A percentile compares a stretch with the other conserved stretches of the same genome.
These are phyloP conservation scores for Spatula versicolor DNA, from an alignment of 2,797 vertebrate genomes.

Conservation along the genomic window DNA sequence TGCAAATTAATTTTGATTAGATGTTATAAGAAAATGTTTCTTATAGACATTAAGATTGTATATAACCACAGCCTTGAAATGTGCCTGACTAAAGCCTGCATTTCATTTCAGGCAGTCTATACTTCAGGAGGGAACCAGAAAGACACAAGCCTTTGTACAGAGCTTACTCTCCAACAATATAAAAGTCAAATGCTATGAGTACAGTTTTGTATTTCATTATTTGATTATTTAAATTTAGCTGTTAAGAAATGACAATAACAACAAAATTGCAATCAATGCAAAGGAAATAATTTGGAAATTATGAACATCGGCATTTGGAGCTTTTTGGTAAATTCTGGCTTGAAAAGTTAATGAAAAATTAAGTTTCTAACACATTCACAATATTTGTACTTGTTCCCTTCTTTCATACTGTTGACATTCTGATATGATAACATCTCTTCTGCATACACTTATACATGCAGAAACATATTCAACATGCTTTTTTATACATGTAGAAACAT, in stretches of 20 bases:
- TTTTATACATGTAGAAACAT: neutral
- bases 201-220: neutral
- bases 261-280: neutral
- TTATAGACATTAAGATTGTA: neutral
- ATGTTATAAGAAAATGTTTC: neutral
- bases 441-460: neutral
- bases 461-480: neutral
- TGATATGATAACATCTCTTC: neutral
- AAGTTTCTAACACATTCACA: neutral
- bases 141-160: too few relatives aligned
- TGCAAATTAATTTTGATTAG: neutral
- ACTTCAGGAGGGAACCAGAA: neutral
- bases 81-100: neutral
- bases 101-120: neutral
- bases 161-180: neutral
- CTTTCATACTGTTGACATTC: neutral
- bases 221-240: too few relatives aligned
- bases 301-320: neutral
- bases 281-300: neutral
- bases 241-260: too few relatives aligned
- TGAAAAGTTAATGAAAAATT: neutral
- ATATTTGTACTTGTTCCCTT: neutral
- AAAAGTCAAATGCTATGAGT: constrained; percentile 60
- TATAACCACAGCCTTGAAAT: neutral
- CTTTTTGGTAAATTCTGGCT: too few relatives aligned